phyloP scores from a whole-genome alignment of 2,113 vertebrate species.

The Hirundichthys speculiger region DNA sequence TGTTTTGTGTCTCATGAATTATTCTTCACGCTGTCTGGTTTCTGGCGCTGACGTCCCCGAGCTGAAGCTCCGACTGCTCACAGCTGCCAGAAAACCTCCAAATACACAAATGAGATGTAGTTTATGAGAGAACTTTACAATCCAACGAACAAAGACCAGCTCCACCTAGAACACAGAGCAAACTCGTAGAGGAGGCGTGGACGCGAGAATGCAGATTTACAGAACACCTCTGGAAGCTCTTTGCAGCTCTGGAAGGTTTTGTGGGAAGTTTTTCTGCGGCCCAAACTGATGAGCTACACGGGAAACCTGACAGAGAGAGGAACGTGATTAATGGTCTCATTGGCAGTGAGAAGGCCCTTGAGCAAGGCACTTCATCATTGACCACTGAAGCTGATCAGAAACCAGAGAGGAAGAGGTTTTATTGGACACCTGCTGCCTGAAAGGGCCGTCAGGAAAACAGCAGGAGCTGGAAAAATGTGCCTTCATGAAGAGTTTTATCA shows the following conservation, averaged over 20 bases:
- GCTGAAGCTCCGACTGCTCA: conserved; percentile 5
- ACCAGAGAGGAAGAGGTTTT: neutral
- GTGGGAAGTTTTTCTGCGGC: conserved; percentile 1
- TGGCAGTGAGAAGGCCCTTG: conserved; percentile 12
- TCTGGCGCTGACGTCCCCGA: conserved; percentile 15
- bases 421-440: neutral
- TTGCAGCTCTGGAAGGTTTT: neutral
- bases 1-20: no score
- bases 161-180: neutral
- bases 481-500: no score
- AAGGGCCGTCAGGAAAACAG: neutral
- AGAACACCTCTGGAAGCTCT: neutral
- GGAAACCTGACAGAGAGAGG: conserved; percentile 20
- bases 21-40: conserved; percentile 33
- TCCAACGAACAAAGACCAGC: no score
- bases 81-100: conserved; percentile 16
- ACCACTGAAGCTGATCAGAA: neutral
- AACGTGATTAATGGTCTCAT: conserved; percentile 35
- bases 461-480: neutral
- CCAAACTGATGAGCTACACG: conserved; percentile 17
- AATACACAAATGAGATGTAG: no score
- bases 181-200: neutral
- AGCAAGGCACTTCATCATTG: conserved; percentile 55
- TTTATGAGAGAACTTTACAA: no score
- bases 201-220: neutral